These are phyloP conservation scores for Microplitis deprimator DNA, from an alignment of 2,888 invertebrate species.

Conservation along the genomic window DNA sequence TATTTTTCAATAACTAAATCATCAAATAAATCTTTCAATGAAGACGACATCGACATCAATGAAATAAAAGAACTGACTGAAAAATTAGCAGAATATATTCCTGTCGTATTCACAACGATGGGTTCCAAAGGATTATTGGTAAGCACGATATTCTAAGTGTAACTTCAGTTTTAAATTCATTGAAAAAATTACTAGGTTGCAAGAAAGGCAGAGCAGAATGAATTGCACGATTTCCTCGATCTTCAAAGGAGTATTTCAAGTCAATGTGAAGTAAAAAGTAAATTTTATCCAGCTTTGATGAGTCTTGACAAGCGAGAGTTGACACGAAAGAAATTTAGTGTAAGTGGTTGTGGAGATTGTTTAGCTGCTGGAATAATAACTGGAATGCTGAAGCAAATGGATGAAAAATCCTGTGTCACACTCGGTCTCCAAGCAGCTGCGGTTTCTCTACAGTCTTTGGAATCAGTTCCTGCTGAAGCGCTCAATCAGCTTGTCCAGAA, in stretches of 20 bases:
- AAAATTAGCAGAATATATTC: slow-evolving; percentile 56
- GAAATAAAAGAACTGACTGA: slow-evolving; percentile 52
- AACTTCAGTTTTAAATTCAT: background rate
- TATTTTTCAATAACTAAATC: slow-evolving; percentile 63
- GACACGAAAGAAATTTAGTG: slow-evolving; percentile 49
- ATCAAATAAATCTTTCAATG: slow-evolving; percentile 30
- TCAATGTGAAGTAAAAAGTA: slow-evolving; percentile 52
- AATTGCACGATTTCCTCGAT: slow-evolving; percentile 29
- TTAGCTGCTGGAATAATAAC: slow-evolving; percentile 65
- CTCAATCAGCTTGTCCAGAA: background rate
- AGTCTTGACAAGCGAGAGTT: background rate
- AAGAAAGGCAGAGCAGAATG: slow-evolving; percentile 35
- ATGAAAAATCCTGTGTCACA: slow-evolving; percentile 59
- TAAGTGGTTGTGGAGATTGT: slow-evolving; percentile 69
- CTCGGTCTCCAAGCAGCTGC: slow-evolving; percentile 63
- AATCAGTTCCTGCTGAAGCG: slow-evolving; percentile 58
- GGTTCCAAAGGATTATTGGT: slow-evolving; percentile 65
- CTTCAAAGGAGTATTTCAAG: background rate
- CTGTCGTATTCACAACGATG: slow-evolving; percentile 64
- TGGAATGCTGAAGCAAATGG: slow-evolving; percentile 61
- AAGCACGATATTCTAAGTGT: slow-evolving; percentile 34
- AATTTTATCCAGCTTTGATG: slow-evolving; percentile 57
- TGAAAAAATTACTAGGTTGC: slow-evolving; percentile 40
- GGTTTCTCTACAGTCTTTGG: slow-evolving; percentile 61
- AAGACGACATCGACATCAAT: slow-evolving; percentile 46